These are phyloP conservation scores for Halictus quadricinctus DNA, from an alignment of 2,888 invertebrate species.

Conservation along the genomic window DNA sequence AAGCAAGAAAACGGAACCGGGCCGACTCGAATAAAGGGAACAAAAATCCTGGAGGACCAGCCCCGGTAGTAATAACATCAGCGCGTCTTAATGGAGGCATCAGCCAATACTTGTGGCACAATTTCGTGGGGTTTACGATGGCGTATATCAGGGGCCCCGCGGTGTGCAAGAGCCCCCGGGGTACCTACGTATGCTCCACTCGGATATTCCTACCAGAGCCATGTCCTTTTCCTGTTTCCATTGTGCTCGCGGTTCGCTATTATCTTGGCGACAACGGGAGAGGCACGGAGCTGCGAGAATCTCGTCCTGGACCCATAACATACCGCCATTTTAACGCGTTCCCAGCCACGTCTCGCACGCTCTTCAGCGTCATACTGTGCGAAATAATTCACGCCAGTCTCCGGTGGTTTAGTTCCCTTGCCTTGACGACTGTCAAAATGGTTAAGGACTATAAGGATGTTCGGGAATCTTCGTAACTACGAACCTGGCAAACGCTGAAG, in stretches of 20 bases:
- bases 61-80: constrained; percentile 67
- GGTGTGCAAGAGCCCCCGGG: constrained; percentile 70
- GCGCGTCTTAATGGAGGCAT: constrained; percentile 76
- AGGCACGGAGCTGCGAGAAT: not conserved
- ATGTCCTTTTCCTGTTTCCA: constrained; percentile 28
- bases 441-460: no score
- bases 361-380: not conserved
- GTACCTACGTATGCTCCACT: constrained; percentile 63
- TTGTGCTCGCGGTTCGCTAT: constrained; percentile 26
- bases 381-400: not conserved
- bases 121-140: constrained; percentile 76
- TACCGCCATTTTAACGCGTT: constrained; percentile 1
- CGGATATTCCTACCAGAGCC: constrained; percentile 53
- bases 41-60: constrained; percentile 59
- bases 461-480: no score
- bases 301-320: not conserved
- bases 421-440: not conserved
- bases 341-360: not conserved
- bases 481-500: no score
- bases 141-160: constrained; percentile 75
- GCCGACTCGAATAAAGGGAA: constrained; percentile 52
- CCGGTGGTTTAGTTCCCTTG: not conserved
- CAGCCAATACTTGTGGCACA: constrained; percentile 74
- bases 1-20: constrained; percentile 39
- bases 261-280: constrained; percentile 37